Evolutionary conservation across 2,797 vertebrate genomes (phyloP).

Genomic region (Discoglossus pictus): DNA sequence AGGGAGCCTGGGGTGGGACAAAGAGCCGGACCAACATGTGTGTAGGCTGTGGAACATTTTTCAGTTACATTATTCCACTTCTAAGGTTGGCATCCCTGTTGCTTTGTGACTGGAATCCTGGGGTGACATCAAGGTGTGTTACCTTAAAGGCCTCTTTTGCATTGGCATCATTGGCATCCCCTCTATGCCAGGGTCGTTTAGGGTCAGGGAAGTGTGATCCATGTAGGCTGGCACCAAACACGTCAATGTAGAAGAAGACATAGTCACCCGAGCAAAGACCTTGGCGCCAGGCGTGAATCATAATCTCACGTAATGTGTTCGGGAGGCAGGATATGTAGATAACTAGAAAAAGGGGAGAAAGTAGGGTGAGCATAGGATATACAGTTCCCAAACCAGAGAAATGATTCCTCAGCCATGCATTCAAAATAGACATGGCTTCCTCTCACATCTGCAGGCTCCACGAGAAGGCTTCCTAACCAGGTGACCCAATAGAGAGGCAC

Average conservation of each 20-base stretch:
- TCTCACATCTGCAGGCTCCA: too few species aligned
- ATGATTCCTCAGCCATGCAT: too few species aligned
- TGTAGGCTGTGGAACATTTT: too few species aligned
- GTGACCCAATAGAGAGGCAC: too few species aligned
- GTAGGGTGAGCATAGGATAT: not conserved
- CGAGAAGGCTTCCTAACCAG: too few species aligned
- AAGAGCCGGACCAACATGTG: not conserved
- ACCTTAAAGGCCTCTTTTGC: constrained; percentile 80
- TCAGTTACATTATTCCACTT: too few species aligned
- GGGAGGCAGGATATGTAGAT: constrained; percentile 83
- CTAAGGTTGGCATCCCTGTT: too few species aligned
- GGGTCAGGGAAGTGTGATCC: constrained; percentile 53
- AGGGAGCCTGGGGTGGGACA: not conserved
- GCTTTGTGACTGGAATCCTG: too few species aligned
- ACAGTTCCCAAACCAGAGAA: too few species aligned
- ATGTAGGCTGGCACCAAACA: constrained; percentile 78
- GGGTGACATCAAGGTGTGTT: constrained; percentile 18
- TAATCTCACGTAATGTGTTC: constrained; percentile 76
- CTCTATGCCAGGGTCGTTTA: constrained; percentile 75
- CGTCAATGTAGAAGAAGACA: constrained; percentile 87
- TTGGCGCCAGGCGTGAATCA: constrained; percentile 75
- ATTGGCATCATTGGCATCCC: constrained; percentile 69
- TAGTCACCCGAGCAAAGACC: constrained; percentile 75
- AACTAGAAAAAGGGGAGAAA: constrained; percentile 63
- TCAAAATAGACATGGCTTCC: too few species aligned